These are phyloP conservation scores for Pantala flavescens DNA, from an alignment of 1,140 invertebrate species.

Conservation along the genomic window DNA sequence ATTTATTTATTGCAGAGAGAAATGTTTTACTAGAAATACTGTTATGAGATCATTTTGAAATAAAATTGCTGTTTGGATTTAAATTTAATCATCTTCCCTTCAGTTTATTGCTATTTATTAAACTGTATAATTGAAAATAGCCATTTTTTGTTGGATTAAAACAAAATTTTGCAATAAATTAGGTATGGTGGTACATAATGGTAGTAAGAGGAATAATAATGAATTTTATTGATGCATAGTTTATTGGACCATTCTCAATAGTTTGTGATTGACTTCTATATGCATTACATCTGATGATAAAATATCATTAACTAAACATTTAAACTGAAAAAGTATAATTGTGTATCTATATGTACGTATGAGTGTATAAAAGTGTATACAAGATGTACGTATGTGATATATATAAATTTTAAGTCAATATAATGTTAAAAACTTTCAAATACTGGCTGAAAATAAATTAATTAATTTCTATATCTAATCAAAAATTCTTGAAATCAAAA, in stretches of 20 bases:
- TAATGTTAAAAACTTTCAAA: too few species aligned
- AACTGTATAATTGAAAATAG: background rate
- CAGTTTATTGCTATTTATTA: background rate
- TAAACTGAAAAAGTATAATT: background rate
- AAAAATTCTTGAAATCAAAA: background rate
- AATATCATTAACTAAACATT: background rate
- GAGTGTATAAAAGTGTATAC: background rate
- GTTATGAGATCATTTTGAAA: too few species aligned
- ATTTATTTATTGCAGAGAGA: too few species aligned
- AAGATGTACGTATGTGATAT: background rate
- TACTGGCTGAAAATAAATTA: background rate
- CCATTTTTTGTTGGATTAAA: background rate
- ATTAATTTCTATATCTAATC: background rate
- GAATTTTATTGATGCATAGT: background rate
- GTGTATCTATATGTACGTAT: background rate
- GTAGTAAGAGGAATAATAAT: background rate
- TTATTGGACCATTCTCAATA: background rate
- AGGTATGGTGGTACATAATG: background rate
- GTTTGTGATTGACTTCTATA: background rate
- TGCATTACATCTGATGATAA: background rate
- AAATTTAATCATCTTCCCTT: background rate
- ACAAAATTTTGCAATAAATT: background rate
- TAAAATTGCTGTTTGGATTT: background rate
- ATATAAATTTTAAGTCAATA: background rate
- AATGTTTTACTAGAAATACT: too few species aligned